phyloP scores from a whole-genome alignment of 2,888 invertebrate genomes.

The Trichogramma evanescens region DNA sequence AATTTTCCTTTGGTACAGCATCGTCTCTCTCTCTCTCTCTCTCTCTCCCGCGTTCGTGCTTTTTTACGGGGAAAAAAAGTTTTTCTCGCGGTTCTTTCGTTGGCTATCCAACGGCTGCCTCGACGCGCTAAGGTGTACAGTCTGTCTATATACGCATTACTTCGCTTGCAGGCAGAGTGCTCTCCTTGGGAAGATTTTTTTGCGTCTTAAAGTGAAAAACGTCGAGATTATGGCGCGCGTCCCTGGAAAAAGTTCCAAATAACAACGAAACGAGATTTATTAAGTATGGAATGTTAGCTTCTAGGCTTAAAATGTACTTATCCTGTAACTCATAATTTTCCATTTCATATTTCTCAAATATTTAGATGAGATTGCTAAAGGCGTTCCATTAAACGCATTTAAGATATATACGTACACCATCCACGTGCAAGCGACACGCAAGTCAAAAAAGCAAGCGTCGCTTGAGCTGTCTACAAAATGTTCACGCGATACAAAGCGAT shows the following conservation, averaged over 20 bases:
- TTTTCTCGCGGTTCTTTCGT: constrained; percentile 7
- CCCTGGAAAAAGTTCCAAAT: constrained; percentile 1
- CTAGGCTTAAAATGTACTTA: background rate
- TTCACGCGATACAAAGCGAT: background rate
- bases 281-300: background rate
- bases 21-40: background rate
- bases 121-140: no score
- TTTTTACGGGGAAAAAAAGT: constrained; percentile 14
- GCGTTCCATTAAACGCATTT: background rate
- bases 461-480: background rate
- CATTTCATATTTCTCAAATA: background rate
- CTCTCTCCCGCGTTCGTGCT: background rate
- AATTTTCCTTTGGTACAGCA: constrained; percentile 6
- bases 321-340: background rate
- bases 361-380: background rate
- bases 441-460: background rate
- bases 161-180: background rate
- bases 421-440: background rate
- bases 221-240: background rate
- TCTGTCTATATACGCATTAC: background rate
- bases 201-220: constrained; percentile 12
- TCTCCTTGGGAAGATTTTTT: constrained; percentile 7
- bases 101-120: background rate
- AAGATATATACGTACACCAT: background rate
- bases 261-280: constrained; percentile 15